Percentiles rank a stretch among this genome's conserved stretches.
Evolutionary conservation across 1,140 invertebrate species (phyloP).

Genomic region (Ladona fulva): DNA sequence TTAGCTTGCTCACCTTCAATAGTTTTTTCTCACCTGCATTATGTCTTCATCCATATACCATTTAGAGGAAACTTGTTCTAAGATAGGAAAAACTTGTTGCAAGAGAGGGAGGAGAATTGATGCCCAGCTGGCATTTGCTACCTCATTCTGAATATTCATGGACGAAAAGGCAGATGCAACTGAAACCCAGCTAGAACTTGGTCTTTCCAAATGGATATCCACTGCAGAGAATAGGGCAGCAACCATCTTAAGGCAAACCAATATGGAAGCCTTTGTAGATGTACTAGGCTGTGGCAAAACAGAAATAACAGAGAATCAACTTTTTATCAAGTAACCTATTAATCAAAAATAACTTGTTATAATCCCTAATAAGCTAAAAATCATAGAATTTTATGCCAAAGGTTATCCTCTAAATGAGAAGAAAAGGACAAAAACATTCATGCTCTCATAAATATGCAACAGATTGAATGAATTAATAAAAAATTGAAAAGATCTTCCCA

Average conservation of each 20-base stretch:
- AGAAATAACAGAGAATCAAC: not conserved
- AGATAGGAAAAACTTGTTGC: constrained; percentile 50
- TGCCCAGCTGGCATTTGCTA: not conserved
- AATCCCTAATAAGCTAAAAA: no score
- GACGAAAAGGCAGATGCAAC: not conserved
- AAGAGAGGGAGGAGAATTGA: constrained; percentile 39
- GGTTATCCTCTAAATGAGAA: no score
- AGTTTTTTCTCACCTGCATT: constrained; percentile 44
- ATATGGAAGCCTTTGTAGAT: constrained; percentile 37
- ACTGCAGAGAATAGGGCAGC: constrained; percentile 54
- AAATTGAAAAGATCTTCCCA: no score
- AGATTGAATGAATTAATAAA: no score
- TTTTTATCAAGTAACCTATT: no score
- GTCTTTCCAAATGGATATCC: constrained; percentile 18
- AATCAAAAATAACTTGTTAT: no score
- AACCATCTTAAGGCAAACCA: constrained; percentile 56
- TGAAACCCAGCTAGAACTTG: not conserved
- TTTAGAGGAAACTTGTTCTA: constrained; percentile 42
- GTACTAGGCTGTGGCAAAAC: constrained; percentile 37
- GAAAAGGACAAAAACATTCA: no score
- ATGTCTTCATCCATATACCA: constrained; percentile 48
- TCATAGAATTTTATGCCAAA: no score
- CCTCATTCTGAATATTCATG: constrained; percentile 17
- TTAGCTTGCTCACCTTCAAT: no score
- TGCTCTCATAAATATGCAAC: no score